Percentiles rank a stretch among this genome's conserved stretches.
phyloP scores from a whole-genome alignment of 2,113 vertebrate genomes.

The Polypterus senegalus region DNA sequence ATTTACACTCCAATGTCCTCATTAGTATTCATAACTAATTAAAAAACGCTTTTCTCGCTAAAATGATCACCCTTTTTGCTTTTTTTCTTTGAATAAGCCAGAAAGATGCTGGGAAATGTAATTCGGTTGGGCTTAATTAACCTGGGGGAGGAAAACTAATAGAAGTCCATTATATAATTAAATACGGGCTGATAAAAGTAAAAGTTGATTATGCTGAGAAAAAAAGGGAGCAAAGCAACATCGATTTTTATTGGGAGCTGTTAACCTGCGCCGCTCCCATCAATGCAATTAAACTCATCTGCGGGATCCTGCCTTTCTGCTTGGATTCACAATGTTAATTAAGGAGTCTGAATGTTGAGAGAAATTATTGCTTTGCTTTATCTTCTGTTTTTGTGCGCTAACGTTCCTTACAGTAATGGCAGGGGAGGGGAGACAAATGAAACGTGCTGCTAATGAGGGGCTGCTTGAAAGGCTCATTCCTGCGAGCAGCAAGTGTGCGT shows the following conservation, averaged over 20 bases:
- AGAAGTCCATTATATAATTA: slow-evolving; percentile 58
- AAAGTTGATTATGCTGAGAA: slow-evolving; percentile 39
- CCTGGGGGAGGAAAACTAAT: slow-evolving; percentile 43
- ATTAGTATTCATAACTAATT: not conserved
- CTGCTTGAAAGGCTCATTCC: no score
- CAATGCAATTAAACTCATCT: slow-evolving; percentile 37
- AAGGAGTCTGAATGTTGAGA: slow-evolving; percentile 41
- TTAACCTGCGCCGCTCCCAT: slow-evolving; percentile 44
- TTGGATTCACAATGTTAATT: slow-evolving; percentile 61
- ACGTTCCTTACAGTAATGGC: slow-evolving; percentile 32
- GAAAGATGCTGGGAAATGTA: slow-evolving; percentile 49
- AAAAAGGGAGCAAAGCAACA: slow-evolving; percentile 29
- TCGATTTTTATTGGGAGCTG: slow-evolving; percentile 35
- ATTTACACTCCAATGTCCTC: not conserved
- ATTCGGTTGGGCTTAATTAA: slow-evolving; percentile 57
- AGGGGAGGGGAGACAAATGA: slow-evolving; percentile 41
- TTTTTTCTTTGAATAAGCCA: slow-evolving; percentile 37
- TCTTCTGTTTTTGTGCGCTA: slow-evolving; percentile 47
- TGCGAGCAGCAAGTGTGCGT: not conserved
- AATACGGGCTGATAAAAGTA: slow-evolving; percentile 52
- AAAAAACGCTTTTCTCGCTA: not conserved
- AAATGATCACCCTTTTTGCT: slow-evolving; percentile 10
- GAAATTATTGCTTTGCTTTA: slow-evolving; percentile 39
- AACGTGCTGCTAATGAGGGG: slow-evolving; percentile 53
- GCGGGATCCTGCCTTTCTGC: slow-evolving; percentile 44